phyloP scores from a whole-genome alignment of 2,888 invertebrate genomes.

The Campaea margaritaria region DNA sequence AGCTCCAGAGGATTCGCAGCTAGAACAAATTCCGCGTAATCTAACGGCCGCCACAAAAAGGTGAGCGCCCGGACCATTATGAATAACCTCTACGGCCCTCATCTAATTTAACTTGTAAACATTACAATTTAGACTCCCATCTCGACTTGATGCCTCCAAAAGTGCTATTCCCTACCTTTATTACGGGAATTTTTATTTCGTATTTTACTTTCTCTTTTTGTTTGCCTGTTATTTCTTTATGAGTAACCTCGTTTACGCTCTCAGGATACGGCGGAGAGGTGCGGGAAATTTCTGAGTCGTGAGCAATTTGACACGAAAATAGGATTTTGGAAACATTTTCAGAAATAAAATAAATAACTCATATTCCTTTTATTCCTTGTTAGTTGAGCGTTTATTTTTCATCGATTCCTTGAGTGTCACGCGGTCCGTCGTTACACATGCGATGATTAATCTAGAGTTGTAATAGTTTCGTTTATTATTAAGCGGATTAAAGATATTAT shows the following conservation, averaged over 20 bases:
- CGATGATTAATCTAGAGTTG: no score
- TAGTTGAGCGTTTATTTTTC: not conserved
- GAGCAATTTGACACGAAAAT: slow-evolving; percentile 33
- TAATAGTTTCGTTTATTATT: no score
- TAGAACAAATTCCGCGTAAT: slow-evolving; percentile 71
- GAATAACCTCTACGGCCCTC: slow-evolving; percentile 73
- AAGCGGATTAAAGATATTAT: no score
- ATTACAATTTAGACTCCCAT: slow-evolving; percentile 78
- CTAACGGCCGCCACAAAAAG: slow-evolving; percentile 67
- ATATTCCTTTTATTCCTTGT: slow-evolving; percentile 9
- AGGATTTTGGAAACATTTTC: slow-evolving; percentile 28
- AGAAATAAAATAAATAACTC: slow-evolving; percentile 24
- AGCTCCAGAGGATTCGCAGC: slow-evolving; percentile 24
- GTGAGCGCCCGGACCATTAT: slow-evolving; percentile 65
- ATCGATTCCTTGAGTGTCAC: no score
- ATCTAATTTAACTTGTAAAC: slow-evolving; percentile 83
- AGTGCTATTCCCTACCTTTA: slow-evolving; percentile 74
- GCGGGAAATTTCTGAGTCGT: slow-evolving; percentile 37
- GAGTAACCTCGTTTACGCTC: slow-evolving; percentile 59
- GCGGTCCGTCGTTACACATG: no score
- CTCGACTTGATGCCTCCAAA: slow-evolving; percentile 74
- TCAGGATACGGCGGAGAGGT: slow-evolving; percentile 23
- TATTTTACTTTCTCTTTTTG: slow-evolving; percentile 61
- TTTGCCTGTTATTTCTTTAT: slow-evolving; percentile 66
- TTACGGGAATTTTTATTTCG: slow-evolving; percentile 70